Evolutionary conservation across 2,888 invertebrate species (phyloP), one percentile per base, ranked within the genome.

Genomic region (Latrodectus hesperus): DNA sequence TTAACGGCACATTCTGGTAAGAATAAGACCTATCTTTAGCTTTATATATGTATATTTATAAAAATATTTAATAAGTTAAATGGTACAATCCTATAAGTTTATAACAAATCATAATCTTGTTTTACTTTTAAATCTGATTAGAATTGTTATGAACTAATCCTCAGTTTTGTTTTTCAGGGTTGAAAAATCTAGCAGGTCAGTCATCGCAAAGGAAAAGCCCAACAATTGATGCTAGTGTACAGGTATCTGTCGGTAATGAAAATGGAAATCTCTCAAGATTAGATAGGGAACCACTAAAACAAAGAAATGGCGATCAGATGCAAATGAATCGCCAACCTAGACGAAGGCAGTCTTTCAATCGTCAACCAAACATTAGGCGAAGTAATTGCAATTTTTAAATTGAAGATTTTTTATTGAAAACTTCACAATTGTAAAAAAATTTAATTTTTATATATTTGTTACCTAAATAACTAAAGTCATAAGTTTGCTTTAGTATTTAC

Each of bases 171-270:
- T 80, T 80, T 80, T 70, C 80, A 67, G 75, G 85, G 14, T 26
- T 75, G 16, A 26, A 6, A 51, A 90, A 91, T 68, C 90, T 91
- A 65, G 87, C 95, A 95, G 89, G 92, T 64, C 92, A 92, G 11
- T 91, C 88, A n/a, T 53, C 71, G 16, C 89, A 87, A 51, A 94
- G 96, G 91, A 96, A 96, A 93, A 97, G 96, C 90, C 96, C 97
- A 79, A 96, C 97, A 3, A 94, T 95, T 90, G 97, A 98, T 92
- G 96, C 97, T 93, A 95, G 96, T 89, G 95, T 95, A 72, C 97
- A 97, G 93, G 95, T 92, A 11, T 88, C 88, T 80, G 89, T 81
- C 89, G 89, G 72, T 22, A 67, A 10, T 53, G 26, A n/a, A 12
- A 49, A 17, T 49, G 55, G 17, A 26, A 49, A 65, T 55, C 38